phyloP scores from a whole-genome alignment of 2,888 invertebrate species.

The Helleia helle region DNA sequence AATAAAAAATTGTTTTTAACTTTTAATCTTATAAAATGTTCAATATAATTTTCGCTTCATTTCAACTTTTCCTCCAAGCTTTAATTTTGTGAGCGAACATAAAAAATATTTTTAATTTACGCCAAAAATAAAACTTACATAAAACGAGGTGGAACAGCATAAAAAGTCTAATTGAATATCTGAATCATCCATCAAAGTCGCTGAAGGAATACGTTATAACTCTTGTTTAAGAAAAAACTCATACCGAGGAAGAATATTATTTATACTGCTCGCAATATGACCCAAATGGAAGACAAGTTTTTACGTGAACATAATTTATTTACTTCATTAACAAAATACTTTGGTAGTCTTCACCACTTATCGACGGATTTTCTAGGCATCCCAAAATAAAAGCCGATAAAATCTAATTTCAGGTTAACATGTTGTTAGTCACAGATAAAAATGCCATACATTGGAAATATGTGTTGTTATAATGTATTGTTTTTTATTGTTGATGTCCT shows the following conservation, averaged over 20 bases:
- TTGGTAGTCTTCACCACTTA: too few species aligned
- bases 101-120: constrained; percentile 6
- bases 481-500: too few species aligned
- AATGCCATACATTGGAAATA: too few species aligned
- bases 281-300: constrained; percentile 7
- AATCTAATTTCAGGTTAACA: too few species aligned
- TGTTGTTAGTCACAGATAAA: too few species aligned
- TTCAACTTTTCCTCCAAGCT: neutral
- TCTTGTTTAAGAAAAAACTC: constrained; percentile 34
- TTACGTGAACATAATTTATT: constrained; percentile 5
- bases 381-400: too few species aligned
- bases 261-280: constrained; percentile 26
- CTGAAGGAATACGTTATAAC: constrained; percentile 31
- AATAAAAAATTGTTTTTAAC: too few species aligned
- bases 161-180: constrained; percentile 42
- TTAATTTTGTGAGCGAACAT: neutral
- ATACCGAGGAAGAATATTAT: constrained; percentile 31
- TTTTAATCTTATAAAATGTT: too few species aligned
- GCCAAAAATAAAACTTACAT: constrained; percentile 13
- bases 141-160: constrained; percentile 20
- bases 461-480: too few species aligned
- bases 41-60: neutral
- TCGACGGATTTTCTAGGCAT: too few species aligned
- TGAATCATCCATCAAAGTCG: constrained; percentile 52
- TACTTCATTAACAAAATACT: constrained; percentile 1